These are phyloP conservation scores for Lepus oiostolus DNA, from an alignment of 2,797 vertebrate genomes.

Conservation along the genomic window DNA sequence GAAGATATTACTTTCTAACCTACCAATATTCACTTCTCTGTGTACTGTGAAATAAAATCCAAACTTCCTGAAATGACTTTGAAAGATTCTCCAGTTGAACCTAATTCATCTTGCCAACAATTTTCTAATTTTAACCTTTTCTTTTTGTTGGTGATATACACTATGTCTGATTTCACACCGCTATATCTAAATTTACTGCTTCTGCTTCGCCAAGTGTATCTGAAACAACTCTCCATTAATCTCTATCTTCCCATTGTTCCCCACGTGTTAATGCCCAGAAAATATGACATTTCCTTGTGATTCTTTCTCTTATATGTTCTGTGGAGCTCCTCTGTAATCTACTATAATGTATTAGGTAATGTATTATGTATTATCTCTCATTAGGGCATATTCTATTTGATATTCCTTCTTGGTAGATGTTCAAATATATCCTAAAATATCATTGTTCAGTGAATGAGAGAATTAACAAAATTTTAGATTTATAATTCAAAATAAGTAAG, in stretches of 20 bases:
- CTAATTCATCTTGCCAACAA: neutral
- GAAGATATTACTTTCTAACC: neutral
- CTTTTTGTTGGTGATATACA: neutral
- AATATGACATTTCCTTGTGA: neutral
- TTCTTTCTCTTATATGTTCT: neutral
- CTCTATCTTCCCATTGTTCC: neutral
- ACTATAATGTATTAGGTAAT: neutral
- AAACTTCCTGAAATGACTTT: neutral
- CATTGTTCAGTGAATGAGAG: neutral
- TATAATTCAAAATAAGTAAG: neutral
- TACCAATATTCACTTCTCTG: neutral
- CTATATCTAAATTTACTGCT: neutral
- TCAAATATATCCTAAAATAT: neutral
- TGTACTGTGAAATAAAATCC: neutral
- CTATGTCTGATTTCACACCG: neutral
- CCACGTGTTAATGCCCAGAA: neutral
- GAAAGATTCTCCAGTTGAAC: neutral
- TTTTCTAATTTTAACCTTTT: neutral
- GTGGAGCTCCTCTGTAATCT: neutral
- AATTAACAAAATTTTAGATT: too few species aligned
- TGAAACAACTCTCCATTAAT: neutral
- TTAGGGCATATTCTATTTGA: neutral
- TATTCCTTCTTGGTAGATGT: neutral
- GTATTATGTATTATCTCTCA: too few species aligned
- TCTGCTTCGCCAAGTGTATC: neutral